These are phyloP conservation scores for Geopemphigus sp. DNA, from an alignment of 1,140 invertebrate genomes.

Conservation along the genomic window DNA sequence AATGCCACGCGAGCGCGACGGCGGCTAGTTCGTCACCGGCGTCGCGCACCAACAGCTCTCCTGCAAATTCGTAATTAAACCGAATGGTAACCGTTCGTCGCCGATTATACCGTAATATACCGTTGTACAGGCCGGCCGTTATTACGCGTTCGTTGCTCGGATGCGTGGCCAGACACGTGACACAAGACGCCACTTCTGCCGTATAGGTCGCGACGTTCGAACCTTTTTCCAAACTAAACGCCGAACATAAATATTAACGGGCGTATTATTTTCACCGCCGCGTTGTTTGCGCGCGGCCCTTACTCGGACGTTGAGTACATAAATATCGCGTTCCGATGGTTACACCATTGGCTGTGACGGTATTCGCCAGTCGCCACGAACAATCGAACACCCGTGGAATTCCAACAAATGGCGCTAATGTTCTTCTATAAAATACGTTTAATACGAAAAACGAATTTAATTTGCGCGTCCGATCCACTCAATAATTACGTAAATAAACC, in stretches of 20 bases:
- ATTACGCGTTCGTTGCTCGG: conserved; percentile 22
- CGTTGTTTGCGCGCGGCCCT: too few species aligned
- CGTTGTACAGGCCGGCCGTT: conserved; percentile 32
- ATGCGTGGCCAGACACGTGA: conserved; percentile 27
- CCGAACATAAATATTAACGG: too few species aligned
- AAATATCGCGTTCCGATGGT: conserved; percentile 18
- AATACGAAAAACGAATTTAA: too few species aligned
- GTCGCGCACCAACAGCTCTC: not conserved
- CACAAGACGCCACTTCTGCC: conserved; percentile 10
- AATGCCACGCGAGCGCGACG: not conserved
- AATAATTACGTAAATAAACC: too few species aligned
- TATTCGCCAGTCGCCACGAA: conserved; percentile 16
- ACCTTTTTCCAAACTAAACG: conserved; percentile 23
- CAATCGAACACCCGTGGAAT: conserved; percentile 7
- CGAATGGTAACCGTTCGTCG: too few species aligned
- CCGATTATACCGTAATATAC: too few species aligned
- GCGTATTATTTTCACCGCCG: too few species aligned
- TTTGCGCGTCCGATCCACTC: too few species aligned
- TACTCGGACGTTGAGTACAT: not conserved
- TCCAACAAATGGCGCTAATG: conserved; percentile 21
- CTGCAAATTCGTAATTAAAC: too few species aligned
- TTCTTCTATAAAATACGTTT: conserved; percentile 11
- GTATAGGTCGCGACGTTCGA: not conserved
- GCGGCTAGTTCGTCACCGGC: not conserved
- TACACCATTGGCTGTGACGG: conserved; percentile 20